Evolutionary conservation across 2,888 invertebrate genomes (phyloP).

Genomic region (Synergus laeviventris): DNA sequence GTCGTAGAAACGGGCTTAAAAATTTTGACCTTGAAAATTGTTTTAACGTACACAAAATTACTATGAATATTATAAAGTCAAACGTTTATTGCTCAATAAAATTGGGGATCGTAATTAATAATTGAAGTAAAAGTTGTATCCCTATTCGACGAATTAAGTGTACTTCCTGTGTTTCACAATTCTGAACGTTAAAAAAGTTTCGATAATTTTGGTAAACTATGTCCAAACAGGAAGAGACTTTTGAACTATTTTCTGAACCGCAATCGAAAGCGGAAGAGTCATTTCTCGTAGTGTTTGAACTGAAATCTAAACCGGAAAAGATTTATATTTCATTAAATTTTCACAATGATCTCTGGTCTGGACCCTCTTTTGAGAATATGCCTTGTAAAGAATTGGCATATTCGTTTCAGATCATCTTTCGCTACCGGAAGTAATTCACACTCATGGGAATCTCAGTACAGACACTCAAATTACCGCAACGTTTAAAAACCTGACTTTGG

Average conservation of each 20-base stretch:
- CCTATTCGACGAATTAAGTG: not conserved
- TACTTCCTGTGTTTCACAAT: no score
- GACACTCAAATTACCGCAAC: slow-evolving; percentile 45
- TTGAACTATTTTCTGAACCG: no score
- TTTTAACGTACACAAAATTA: not conserved
- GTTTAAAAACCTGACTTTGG: slow-evolving; percentile 57
- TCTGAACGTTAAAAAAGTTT: no score
- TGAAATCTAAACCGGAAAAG: not conserved
- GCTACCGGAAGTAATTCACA: slow-evolving; percentile 49
- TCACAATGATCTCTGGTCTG: not conserved
- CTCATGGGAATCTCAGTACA: slow-evolving; percentile 55
- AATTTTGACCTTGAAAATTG: not conserved
- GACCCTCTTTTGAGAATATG: slow-evolving; percentile 6
- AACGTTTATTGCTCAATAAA: not conserved
- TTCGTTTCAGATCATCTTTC: slow-evolving; percentile 57
- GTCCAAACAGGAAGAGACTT: no score
- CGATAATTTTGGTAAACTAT: no score
- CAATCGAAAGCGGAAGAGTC: no score
- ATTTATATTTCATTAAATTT: not conserved
- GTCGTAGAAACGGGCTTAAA: not conserved
- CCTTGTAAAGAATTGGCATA: slow-evolving; percentile 31
- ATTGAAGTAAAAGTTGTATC: not conserved
- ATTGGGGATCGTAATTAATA: not conserved
- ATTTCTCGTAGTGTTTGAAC: not conserved
- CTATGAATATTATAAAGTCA: not conserved